Base-by-base conservation (phyloP, 1,140 invertebrate genomes). In the Ceratosolen solmsi region DNA sequence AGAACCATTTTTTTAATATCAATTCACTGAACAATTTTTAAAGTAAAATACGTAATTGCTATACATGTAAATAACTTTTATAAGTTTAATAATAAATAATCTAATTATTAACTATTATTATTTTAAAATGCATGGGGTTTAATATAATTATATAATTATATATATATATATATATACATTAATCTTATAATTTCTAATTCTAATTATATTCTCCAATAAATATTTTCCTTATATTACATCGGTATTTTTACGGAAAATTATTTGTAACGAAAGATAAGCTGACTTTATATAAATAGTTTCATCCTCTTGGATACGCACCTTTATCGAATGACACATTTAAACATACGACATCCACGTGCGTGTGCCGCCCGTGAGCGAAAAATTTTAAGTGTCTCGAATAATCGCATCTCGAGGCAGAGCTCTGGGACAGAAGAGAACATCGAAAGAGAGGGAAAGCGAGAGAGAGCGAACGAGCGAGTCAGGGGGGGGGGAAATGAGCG, bases 361-460 rank as follows among this genome's bases (percentile, higher is more conserved):
- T 56, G n/a, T 60, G 9, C 22, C 38, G 36, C 20, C 41, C 56
- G 27, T 27, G 70, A 25, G 54, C 58, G 49, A 81, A 41, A 71
- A 76, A 82, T 77, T 82, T 49, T 60, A 71, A 77, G 25, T 20
- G 72, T 54, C 77, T 54, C 30, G 73, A 76, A 77, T 82, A 82
- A 82, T 82, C 65, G 60, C 58, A 54, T 25, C 63, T n/a, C 20
- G 22, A 33, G 46, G 30, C 46, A 51, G 17, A 73, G 27, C 2
- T 8, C 13, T 0, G 36, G 25, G 3, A 51, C 20, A 30, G 84
- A 51, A 25, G 46, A 7, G 9, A 2, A 56, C 4, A 22, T 2
- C 0, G 13, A 36, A 1, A 65, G 25, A 65, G 56, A 22, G 46
- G 13, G 22, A 70, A 27, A 54, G 49, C 22, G 30, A 70, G 60